Percentiles rank a stretch among this genome's conserved stretches.
Evolutionary conservation across 2,888 invertebrate genomes (phyloP).

Genomic region (Drosophila algonquin): DNA sequence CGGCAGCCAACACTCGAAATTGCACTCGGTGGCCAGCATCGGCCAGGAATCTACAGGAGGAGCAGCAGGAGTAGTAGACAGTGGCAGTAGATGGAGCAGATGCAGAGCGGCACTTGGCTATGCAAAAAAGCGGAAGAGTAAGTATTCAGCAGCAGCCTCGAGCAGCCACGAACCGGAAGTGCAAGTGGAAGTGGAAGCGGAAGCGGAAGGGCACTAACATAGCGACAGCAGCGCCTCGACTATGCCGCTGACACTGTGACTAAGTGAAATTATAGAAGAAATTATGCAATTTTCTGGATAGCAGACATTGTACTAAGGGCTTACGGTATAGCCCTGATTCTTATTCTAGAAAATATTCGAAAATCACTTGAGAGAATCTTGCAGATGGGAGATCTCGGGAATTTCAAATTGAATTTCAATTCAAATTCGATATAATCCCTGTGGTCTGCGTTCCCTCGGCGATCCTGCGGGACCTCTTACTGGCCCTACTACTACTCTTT

Average conservation of each 20-base stretch:
- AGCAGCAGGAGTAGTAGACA: slow-evolving; percentile 13
- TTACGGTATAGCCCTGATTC: not conserved
- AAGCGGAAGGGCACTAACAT: slow-evolving; percentile 30
- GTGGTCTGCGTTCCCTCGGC: too few species aligned
- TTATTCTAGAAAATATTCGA: too few species aligned
- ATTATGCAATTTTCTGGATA: slow-evolving; percentile 28
- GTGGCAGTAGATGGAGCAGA: not conserved
- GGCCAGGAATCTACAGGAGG: not conserved
- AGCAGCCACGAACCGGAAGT: slow-evolving; percentile 27
- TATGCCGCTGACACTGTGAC: slow-evolving; percentile 23
- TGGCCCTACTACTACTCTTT: too few species aligned
- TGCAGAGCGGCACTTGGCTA: slow-evolving; percentile 39
- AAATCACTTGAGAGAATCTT: not conserved
- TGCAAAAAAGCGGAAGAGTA: slow-evolving; percentile 37
- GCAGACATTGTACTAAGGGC: not conserved
- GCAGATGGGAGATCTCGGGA: not conserved
- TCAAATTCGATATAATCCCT: too few species aligned
- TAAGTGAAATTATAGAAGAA: slow-evolving; percentile 43
- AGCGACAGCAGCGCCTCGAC: slow-evolving; percentile 7
- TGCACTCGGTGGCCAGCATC: slow-evolving; percentile 50
- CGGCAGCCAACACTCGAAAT: slow-evolving; percentile 66
- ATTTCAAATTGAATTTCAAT: too few species aligned
- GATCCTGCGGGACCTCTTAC: too few species aligned
- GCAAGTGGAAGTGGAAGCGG: slow-evolving; percentile 6
- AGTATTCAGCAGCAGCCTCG: not conserved